These are phyloP conservation scores for Masticophis lateralis DNA, from an alignment of 2,797 vertebrate genomes.

Conservation along the genomic window DNA sequence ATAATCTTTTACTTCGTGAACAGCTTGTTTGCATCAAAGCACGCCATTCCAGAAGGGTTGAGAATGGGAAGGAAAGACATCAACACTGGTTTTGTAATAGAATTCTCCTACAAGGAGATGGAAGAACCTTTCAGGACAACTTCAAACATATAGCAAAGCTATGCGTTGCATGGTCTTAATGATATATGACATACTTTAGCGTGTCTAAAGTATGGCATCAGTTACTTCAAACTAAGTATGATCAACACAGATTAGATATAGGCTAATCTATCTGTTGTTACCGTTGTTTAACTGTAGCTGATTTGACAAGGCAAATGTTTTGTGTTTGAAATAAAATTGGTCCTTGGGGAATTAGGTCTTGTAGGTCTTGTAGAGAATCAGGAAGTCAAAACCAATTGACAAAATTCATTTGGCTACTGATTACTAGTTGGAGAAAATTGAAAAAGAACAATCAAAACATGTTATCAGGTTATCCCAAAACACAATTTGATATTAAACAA, in stretches of 20 bases:
- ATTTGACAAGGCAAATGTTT: not conserved
- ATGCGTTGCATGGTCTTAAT: not conserved
- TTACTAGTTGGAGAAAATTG: not conserved
- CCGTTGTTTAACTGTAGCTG: not conserved
- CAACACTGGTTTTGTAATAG: not conserved
- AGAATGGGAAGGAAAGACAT: not conserved
- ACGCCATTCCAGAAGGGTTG: not conserved
- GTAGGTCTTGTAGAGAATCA: not conserved
- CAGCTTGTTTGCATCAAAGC: slow-evolving; percentile 28
- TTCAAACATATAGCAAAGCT: not conserved
- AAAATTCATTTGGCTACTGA: not conserved
- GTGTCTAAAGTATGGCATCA: not conserved
- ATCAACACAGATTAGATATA: not conserved
- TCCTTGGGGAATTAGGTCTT: not conserved
- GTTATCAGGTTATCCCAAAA: not conserved
- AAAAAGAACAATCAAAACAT: not conserved
- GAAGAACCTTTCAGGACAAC: not conserved
- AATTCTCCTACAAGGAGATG: not conserved
- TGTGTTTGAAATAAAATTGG: not conserved
- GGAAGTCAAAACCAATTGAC: not conserved
- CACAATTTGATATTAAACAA: not conserved
- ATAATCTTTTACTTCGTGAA: slow-evolving; percentile 33
- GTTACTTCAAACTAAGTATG: not conserved
- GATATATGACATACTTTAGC: no score
- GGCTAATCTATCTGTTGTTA: not conserved